phyloP scores from a whole-genome alignment of 2,797 vertebrate genomes.

The Xenops minutus region DNA sequence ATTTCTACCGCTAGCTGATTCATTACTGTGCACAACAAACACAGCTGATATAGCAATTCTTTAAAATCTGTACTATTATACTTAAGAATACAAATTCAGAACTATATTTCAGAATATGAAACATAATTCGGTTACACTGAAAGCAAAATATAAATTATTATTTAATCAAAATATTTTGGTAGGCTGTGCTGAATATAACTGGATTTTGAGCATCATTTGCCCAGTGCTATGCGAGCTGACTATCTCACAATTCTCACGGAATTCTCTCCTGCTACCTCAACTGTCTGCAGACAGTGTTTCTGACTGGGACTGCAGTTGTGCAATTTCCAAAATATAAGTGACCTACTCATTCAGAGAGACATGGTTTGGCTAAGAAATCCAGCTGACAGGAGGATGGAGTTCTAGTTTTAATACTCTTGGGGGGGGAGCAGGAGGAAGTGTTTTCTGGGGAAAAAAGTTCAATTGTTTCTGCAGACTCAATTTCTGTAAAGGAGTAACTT shows the following conservation, averaged over 20 bases:
- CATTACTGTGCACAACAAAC: neutral
- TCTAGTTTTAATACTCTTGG: neutral
- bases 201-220: neutral
- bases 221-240: neutral
- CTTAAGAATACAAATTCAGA: neutral
- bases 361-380: neutral
- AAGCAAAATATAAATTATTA: neutral
- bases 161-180: neutral
- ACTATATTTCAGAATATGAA: neutral
- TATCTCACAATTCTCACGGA: neutral
- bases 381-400: neutral
- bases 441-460: neutral
- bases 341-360: neutral
- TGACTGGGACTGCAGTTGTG: accelerated
- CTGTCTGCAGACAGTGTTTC: neutral
- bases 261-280: neutral
- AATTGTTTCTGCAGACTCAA: neutral
- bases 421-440: too few relatives aligned
- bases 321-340: neutral
- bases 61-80: neutral
- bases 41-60: neutral
- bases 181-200: neutral
- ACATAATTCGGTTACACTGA: neutral
- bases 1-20: neutral
- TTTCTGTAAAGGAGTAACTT: neutral